Base-by-base conservation (phyloP, 2,888 invertebrate genomes). In the Hydroisotoma schaefferi region DNA sequence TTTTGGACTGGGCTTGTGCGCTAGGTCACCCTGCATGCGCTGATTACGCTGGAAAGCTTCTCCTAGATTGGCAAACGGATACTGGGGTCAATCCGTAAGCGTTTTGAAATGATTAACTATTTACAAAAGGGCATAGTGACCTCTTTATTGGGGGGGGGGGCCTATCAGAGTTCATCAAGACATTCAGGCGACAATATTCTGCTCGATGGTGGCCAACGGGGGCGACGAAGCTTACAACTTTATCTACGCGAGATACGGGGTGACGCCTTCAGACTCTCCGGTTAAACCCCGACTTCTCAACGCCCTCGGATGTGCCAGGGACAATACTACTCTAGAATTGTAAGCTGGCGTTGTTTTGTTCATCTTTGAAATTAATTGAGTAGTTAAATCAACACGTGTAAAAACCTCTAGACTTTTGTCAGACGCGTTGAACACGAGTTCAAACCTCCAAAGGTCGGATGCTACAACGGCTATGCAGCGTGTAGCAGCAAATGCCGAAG, bases 1-100 rank as follows among this genome's bases (percentile, higher is more conserved):
- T 68, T 10, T 26, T 65, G 3, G 63, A 65, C 25, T 65, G 63
- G 63, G 49, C 62, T 3, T 65, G 65, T 43, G 51, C 61, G 5
- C 6, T 66, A 12, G 29, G 43, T 1, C 57, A 49, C n/a, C 18
- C 37, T 2, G 2, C 46, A 1, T 68, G 68, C 23, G 28, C 8
- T 3, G 49, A 40, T n/a, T 59, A 61, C 20, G 65, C 68, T 2
- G 38, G 20, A 10, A 38, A 49, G 23, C 49, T 60, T 4, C 26
- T 60, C 10, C 28, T 40, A 15, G 22, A 51, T 37, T 65, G 62
- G 63, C 33, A 40, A 23, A 29, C 51, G 1, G 23, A 27, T 49
- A 46, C 53, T 8, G 22, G n/a, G 2, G 47, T 20, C 1, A 59
- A 47, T 18, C 62, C 62, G 62, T 62, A 55, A 49, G 54, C 23